A percentile compares a stretch with the other conserved stretches of the same genome.
phyloP scores from a whole-genome alignment of 2,888 invertebrate species.

The Pammene aurita region DNA sequence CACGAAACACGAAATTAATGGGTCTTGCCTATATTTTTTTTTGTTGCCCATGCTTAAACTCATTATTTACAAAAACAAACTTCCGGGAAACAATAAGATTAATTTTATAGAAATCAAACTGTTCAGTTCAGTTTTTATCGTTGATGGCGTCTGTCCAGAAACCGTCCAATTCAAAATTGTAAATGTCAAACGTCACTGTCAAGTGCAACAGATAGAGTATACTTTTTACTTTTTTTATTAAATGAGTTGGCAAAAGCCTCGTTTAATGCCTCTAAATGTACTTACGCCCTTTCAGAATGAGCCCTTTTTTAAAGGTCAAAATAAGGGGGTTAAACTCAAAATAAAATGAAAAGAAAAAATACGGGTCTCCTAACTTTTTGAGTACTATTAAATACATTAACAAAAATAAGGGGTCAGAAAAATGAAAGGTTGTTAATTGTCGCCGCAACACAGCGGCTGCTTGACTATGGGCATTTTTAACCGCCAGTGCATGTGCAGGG shows the following conservation, averaged over 20 bases:
- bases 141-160: too few species aligned
- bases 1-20: not conserved
- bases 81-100: too few species aligned
- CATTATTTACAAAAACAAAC: not conserved
- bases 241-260: too few species aligned
- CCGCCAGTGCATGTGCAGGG: conserved; percentile 1
- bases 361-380: not conserved
- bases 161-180: too few species aligned
- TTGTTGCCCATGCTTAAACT: not conserved
- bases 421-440: conserved; percentile 2
- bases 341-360: conserved; percentile 5
- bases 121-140: too few species aligned
- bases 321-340: not conserved
- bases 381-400: not conserved
- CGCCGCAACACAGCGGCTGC: conserved; percentile 6
- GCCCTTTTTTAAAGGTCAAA: not conserved
- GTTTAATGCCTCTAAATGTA: too few species aligned
- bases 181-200: too few species aligned
- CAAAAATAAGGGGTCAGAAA: not conserved
- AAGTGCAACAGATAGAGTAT: too few species aligned
- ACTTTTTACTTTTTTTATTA: too few species aligned
- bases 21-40: too few species aligned
- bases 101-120: too few species aligned
- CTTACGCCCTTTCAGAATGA: too few species aligned
- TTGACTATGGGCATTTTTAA: not conserved